phyloP scores from a whole-genome alignment of 2,797 vertebrate genomes.

The Odontamblyopus rebecca region DNA sequence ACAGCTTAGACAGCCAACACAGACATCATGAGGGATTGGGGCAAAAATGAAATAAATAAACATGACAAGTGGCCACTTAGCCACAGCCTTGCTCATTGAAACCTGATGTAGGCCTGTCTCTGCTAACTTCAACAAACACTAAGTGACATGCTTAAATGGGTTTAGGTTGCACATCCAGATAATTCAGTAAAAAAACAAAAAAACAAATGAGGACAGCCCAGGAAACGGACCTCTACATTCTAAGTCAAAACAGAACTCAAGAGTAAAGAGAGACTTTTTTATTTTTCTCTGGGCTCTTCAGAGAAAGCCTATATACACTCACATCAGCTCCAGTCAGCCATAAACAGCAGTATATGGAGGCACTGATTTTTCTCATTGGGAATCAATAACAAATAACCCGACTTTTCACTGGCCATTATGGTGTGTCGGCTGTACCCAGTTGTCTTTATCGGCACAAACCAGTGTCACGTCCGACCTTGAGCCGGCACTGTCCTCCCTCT shows the following conservation, averaged over 20 bases:
- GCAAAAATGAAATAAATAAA: slow-evolving; percentile 77
- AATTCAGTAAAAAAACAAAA: slow-evolving; percentile 83
- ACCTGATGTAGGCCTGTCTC: slow-evolving; percentile 76
- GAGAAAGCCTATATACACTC: slow-evolving; percentile 32
- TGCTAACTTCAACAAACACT: slow-evolving; percentile 80
- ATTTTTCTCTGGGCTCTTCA: slow-evolving; percentile 52
- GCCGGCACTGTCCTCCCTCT: slow-evolving; percentile 42
- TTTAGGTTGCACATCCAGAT: slow-evolving; percentile 81
- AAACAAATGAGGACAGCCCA: slow-evolving; percentile 78
- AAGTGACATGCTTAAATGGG: slow-evolving; percentile 82
- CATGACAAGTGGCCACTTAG: slow-evolving; percentile 83
- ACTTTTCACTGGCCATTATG: slow-evolving; percentile 79
- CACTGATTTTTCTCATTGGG: slow-evolving; percentile 78
- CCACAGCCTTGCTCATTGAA: slow-evolving; percentile 74
- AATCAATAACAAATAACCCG: slow-evolving; percentile 85
- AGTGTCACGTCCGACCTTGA: slow-evolving; percentile 74
- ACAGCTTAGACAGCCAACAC: slow-evolving; percentile 57
- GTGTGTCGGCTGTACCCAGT: slow-evolving; percentile 61
- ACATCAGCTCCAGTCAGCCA: slow-evolving; percentile 45
- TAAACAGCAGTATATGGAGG: slow-evolving; percentile 74
- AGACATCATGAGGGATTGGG: slow-evolving; percentile 55
- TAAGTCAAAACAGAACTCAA: slow-evolving; percentile 65
- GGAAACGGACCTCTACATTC: slow-evolving; percentile 72
- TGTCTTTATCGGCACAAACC: slow-evolving; percentile 68
- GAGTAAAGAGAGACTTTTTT: slow-evolving; percentile 15